Evolutionary conservation across 1,140 invertebrate genomes (phyloP).

Genomic region (Drosophila baimaii): DNA sequence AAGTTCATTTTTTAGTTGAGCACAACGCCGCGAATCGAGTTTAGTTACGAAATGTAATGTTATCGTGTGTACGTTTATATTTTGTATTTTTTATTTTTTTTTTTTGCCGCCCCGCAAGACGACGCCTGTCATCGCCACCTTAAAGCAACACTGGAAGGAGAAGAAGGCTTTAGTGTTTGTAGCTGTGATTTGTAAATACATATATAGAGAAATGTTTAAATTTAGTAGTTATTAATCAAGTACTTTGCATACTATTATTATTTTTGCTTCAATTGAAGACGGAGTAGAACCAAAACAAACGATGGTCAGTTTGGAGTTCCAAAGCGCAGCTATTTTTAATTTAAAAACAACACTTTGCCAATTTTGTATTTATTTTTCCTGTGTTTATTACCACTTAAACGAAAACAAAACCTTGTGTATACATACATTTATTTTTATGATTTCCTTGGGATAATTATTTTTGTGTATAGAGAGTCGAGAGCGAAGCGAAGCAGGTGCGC

Average conservation of each 20-base stretch:
- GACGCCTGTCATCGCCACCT: slow-evolving; percentile 53
- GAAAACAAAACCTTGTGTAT: slow-evolving; percentile 25
- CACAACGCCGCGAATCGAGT: slow-evolving; percentile 41
- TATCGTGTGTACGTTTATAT: slow-evolving; percentile 30
- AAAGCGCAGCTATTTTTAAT: slow-evolving; percentile 65
- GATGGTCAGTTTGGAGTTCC: slow-evolving; percentile 57
- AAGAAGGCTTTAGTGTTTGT: slow-evolving; percentile 68
- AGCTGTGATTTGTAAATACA: slow-evolving; percentile 82
- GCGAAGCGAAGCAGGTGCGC: slow-evolving; percentile 35
- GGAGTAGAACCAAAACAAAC: slow-evolving; percentile 31
- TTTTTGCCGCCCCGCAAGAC: slow-evolving; percentile 30
- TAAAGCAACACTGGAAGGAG: slow-evolving; percentile 63
- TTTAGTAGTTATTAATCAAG: slow-evolving; percentile 72
- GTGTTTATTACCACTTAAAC: slow-evolving; percentile 54
- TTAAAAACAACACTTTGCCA: slow-evolving; percentile 63
- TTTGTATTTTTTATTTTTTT: slow-evolving; percentile 22
- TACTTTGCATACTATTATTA: slow-evolving; percentile 63
- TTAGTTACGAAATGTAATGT: slow-evolving; percentile 27
- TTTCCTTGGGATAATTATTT: slow-evolving; percentile 29
- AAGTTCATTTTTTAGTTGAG: slow-evolving; percentile 38
- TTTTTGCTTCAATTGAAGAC: slow-evolving; percentile 43
- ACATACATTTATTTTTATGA: slow-evolving; percentile 52
- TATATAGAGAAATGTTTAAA: slow-evolving; percentile 78
- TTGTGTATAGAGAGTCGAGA: slow-evolving; percentile 50
- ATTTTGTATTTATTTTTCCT: slow-evolving; percentile 77